Evolutionary conservation across 2,797 vertebrate genomes (phyloP), one percentile per base, ranked within the genome.

Genomic region (Apogon talboti): DNA sequence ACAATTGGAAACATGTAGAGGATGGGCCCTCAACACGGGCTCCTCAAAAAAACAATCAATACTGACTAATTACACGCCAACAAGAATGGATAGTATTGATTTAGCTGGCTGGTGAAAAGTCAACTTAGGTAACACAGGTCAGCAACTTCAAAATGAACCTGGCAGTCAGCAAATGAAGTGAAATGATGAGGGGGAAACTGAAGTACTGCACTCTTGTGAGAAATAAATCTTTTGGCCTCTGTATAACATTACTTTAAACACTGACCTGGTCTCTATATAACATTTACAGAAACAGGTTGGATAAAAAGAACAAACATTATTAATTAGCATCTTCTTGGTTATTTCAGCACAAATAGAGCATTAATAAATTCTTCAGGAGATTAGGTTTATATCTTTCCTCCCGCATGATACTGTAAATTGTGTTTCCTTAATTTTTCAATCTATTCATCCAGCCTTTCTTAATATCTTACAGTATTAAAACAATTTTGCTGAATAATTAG

Each of bases 51-150:
- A 53, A 35, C 49, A 50, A 80, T 82, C 79, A 70, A 72, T 73
- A 48, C 15, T 41, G 33, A 54, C 48, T 74, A 55, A 87, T 80
- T 78, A 76, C 62, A 54, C 43, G 47, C 11, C 46, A 57, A 74
- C 51, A 70, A 70, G 33, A 78, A 67, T 33, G 33, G 57, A 81
- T 24, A n/a, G 30, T 59, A 70, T 83, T 80, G 67, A 87, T 82
- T 81, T 57, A 64, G 78, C 64, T 72, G 66, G 41, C 37, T 16
- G 33, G n/a, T 74, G 43, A 71, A 74, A 81, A 67, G 67, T 59
- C 51, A 59, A 40, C 55, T 15, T 11, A 15, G 47, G 49, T 48
- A 75, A 51, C 69, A 60, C 15, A 62, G 51, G 59, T 66, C 67
- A 78, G 56, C 41, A 61, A 16, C 35, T 65, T 61, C 35, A 15